Evolutionary conservation across 2,113 vertebrate species (phyloP), one percentile per base, ranked within the genome.

Genomic region (Electrona antarctica): DNA sequence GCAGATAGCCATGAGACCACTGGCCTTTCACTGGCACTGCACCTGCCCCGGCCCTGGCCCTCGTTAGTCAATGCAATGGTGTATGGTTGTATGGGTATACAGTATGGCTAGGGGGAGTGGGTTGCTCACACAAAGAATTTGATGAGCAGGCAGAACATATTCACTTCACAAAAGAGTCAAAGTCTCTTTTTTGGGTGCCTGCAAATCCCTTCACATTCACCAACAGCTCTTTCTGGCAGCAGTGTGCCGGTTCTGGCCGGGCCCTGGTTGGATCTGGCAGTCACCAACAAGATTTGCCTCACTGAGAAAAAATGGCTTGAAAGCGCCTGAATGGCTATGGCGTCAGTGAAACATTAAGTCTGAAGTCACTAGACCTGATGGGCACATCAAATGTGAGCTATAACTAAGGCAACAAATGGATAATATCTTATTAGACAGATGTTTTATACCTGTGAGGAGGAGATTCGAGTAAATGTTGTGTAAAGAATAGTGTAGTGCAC

Each of bases 61-160:
- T 67, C 79, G 74, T 46, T 76, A 57, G 63, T 64, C 62, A 66
- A 48, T 77, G 78, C 70, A 56, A 66, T 72, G 64, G 69, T 80
- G 81, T 41, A 4, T 41, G 3, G 33, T 41, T 41, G 33, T 41
- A 41, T 70, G 7, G n/a, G 64, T 55, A 58, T 61, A 21, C 21
- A 21, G 21, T 21, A 41, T 63, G 60, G 59, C 14, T 15, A 49
- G 21, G 15, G 51, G n/a, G 58, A 45, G 46, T 10, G 75, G 3
- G 28, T 60, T 67, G 66, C 64, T 75, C 8, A 28, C n/a, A 58
- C 68, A 72, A 66, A 87, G 85, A 91, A 90, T 89, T 76, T 89
- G 89, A 89, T 88, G 88, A 92, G 74, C 76, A 77, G 67, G 81
- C 88, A 87, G 21, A 87, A 91, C 70, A 87, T 80, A 89, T 88